Conservation (phyloP, 1,140 invertebrate genomes). For the Ostrea denselamellosa region DNA sequence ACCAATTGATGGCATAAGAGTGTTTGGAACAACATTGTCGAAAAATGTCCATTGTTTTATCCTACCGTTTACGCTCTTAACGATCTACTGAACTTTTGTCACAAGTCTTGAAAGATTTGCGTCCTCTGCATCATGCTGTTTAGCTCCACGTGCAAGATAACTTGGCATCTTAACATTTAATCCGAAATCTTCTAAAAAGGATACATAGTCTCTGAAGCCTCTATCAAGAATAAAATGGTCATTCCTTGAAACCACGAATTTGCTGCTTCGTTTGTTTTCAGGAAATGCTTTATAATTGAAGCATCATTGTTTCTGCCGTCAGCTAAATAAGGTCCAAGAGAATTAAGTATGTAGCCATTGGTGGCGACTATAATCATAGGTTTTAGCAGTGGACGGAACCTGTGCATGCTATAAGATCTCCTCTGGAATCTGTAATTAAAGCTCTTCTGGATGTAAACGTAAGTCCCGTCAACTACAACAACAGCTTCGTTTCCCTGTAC, state of each 20-base stretch:
- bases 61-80: slow-evolving; percentile 40
- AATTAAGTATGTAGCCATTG: slow-evolving; percentile 33
- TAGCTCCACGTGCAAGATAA: neutral
- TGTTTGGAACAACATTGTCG: slow-evolving; percentile 3
- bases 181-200: slow-evolving; percentile 31
- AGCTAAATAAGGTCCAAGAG: slow-evolving; percentile 40
- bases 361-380: slow-evolving; percentile 45
- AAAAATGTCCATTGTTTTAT: slow-evolving; percentile 6
- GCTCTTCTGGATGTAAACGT: slow-evolving; percentile 44
- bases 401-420: slow-evolving; percentile 40
- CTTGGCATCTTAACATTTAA: slow-evolving; percentile 10
- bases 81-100: slow-evolving; percentile 16
- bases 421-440: slow-evolving; percentile 39
- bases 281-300: slow-evolving; percentile 30
- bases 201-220: slow-evolving; percentile 10
- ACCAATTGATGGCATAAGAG: neutral
- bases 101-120: slow-evolving; percentile 26
- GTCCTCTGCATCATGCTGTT: slow-evolving; percentile 2
- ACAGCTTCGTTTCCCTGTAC: neutral
- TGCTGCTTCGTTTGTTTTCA: neutral
- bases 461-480: slow-evolving; percentile 40
- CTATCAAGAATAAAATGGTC: slow-evolving; percentile 40
- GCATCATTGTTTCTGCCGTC: slow-evolving; percentile 47
- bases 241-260: slow-evolving; percentile 28
- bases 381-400: slow-evolving; percentile 37